phyloP scores from a whole-genome alignment of 2,888 invertebrate genomes.

The Pristionchus entomophagus region DNA sequence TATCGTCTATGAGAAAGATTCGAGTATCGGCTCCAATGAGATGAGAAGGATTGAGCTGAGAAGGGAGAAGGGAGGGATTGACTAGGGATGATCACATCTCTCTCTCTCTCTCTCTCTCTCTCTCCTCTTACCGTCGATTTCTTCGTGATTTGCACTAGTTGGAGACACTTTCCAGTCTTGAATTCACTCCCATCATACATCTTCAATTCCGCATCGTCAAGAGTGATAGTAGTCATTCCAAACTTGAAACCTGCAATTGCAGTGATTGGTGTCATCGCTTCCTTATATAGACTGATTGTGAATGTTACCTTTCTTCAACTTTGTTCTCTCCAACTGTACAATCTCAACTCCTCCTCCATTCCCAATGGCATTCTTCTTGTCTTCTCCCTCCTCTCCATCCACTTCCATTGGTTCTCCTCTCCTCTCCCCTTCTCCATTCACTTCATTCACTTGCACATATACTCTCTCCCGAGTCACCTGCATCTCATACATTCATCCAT shows the following conservation, averaged over 20 bases:
- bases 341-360: background rate
- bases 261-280: background rate
- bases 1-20: conserved; percentile 34
- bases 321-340: background rate
- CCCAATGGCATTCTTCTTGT: background rate
- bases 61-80: background rate
- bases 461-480: conserved; percentile 1
- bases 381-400: conserved; percentile 24
- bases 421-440: background rate
- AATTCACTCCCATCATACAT: conserved; percentile 31
- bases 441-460: conserved; percentile 34
- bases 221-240: conserved; percentile 26
- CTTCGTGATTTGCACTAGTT: conserved; percentile 46
- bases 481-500: background rate
- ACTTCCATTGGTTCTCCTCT: background rate
- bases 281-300: background rate
- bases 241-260: conserved; percentile 19
- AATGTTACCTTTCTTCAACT: conserved; percentile 11
- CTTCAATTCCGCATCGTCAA: conserved; percentile 16
- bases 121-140: background rate
- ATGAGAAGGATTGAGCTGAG: conserved; percentile 44
- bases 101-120: too few relatives aligned
- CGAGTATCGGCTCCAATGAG: conserved; percentile 36
- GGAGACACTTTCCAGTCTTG: conserved; percentile 45
- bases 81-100: too few relatives aligned